Conservation (phyloP, 2,797 vertebrate species). For the Apogon hyalosoma region DNA sequence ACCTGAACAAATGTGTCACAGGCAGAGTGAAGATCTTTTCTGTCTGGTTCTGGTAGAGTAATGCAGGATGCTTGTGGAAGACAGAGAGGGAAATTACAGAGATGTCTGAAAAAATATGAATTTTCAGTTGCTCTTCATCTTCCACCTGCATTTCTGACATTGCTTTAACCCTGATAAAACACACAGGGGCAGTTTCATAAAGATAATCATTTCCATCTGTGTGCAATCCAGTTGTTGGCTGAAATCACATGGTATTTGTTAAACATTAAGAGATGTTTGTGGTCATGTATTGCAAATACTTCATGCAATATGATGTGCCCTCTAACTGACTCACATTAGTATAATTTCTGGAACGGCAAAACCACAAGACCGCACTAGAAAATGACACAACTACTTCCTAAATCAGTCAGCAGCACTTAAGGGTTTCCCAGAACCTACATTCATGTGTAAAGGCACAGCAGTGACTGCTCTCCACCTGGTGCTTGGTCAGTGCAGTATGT, state of each 20-base stretch:
- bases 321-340: background rate
- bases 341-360: background rate
- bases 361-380: background rate
- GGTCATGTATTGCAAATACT: background rate
- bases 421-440: background rate
- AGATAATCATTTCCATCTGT: conserved; percentile 6
- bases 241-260: conserved; percentile 15
- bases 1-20: conserved; percentile 16
- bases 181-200: conserved; percentile 2
- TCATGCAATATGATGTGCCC: background rate
- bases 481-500: conserved; percentile 26
- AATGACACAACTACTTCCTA: background rate
- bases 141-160: conserved; percentile 8
- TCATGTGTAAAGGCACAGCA: background rate
- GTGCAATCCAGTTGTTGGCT: background rate
- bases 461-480: conserved; percentile 56
- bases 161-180: conserved; percentile 15
- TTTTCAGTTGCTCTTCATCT: conserved; percentile 14
- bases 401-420: conserved; percentile 3
- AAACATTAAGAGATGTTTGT: conserved; percentile 3
- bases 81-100: background rate
- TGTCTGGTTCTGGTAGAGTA: conserved; percentile 29
- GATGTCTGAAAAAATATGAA: conserved; percentile 5
- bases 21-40: conserved; percentile 21
- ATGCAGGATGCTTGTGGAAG: conserved; percentile 16